phyloP scores from a whole-genome alignment of 2,797 vertebrate species.

The Enteromius trimaculatus region DNA sequence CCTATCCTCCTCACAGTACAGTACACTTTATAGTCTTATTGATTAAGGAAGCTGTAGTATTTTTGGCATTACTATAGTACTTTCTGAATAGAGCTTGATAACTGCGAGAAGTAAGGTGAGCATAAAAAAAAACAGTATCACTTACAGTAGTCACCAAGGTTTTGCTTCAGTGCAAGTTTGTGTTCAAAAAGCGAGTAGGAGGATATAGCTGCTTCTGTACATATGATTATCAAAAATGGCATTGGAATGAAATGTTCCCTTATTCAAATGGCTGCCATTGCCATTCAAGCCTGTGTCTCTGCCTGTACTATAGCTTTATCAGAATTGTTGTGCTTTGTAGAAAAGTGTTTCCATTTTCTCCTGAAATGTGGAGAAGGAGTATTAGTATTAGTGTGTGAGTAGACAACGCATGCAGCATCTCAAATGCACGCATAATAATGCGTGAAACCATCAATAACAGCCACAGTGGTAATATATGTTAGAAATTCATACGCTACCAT shows the following conservation, averaged over 20 bases:
- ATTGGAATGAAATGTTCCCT: slow-evolving; percentile 15
- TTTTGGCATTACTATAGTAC: slow-evolving; percentile 73
- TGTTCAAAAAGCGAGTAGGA: slow-evolving; percentile 2
- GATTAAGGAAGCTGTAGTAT: slow-evolving; percentile 67
- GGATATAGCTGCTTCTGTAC: slow-evolving; percentile 53
- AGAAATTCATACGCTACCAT: slow-evolving; percentile 12
- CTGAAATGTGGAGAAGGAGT: slow-evolving; percentile 3
- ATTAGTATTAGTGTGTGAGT: slow-evolving; percentile 6
- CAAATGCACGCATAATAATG: slow-evolving; percentile 25
- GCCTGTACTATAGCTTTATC: slow-evolving; percentile 15
- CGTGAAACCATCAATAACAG: slow-evolving; percentile 31
- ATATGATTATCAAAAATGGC: slow-evolving; percentile 19
- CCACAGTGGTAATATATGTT: slow-evolving; percentile 28
- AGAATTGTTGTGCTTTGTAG: slow-evolving; percentile 54
- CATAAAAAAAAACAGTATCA: slow-evolving; percentile 31
- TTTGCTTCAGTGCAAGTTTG: slow-evolving; percentile 79
- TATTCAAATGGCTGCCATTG: slow-evolving; percentile 1
- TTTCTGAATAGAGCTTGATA: slow-evolving; percentile 64
- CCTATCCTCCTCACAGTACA: slow-evolving; percentile 70
- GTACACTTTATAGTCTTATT: slow-evolving; percentile 64
- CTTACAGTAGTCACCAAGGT: slow-evolving; percentile 66
- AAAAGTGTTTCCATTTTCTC: slow-evolving; percentile 18
- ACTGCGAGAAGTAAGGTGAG: slow-evolving; percentile 42
- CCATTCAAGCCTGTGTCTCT: not conserved
- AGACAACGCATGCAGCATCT: slow-evolving; percentile 21